Conservation (phyloP, 2,113 vertebrate genomes). For the Halcyon senegalensis region DNA sequence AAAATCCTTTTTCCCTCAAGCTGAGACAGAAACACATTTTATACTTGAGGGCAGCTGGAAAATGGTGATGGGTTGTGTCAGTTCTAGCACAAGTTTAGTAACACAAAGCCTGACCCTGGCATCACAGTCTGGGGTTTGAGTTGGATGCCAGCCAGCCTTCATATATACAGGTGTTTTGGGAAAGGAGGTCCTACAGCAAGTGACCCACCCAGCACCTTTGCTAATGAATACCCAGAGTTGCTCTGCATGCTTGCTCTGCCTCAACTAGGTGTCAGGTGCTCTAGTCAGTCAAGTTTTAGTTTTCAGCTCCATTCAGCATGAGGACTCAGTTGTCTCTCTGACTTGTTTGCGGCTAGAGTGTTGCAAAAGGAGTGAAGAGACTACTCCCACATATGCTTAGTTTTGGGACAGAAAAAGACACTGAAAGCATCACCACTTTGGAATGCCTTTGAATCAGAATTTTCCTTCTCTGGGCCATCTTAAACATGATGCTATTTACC, state of each 20-base stretch:
- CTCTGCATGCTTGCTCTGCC: not conserved
- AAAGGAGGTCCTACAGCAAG: not conserved
- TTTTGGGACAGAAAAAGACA: not conserved
- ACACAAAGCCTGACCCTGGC: fast-evolving
- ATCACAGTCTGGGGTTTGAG: fast-evolving
- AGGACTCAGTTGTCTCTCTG: not conserved
- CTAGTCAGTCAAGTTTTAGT: not conserved
- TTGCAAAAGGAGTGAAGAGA: not conserved
- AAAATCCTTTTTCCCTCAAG: not conserved
- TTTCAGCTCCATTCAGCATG: fast-evolving
- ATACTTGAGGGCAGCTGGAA: not conserved
- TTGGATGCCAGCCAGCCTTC: not conserved
- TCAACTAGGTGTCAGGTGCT: not conserved
- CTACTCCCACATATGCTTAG: not conserved
- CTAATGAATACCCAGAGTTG: not conserved
- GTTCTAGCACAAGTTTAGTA: not conserved
- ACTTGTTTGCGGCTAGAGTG: not conserved
- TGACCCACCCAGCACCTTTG: not conserved
- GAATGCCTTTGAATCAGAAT: not conserved
- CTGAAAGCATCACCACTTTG: not conserved
- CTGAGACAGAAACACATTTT: not conserved
- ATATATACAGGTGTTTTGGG: not conserved
- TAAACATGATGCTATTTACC: not conserved
- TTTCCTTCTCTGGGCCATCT: not conserved
- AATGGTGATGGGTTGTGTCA: not conserved